Base-by-base conservation (phyloP, 2,797 vertebrate species). In the Ctenopoma kingsleyae region DNA sequence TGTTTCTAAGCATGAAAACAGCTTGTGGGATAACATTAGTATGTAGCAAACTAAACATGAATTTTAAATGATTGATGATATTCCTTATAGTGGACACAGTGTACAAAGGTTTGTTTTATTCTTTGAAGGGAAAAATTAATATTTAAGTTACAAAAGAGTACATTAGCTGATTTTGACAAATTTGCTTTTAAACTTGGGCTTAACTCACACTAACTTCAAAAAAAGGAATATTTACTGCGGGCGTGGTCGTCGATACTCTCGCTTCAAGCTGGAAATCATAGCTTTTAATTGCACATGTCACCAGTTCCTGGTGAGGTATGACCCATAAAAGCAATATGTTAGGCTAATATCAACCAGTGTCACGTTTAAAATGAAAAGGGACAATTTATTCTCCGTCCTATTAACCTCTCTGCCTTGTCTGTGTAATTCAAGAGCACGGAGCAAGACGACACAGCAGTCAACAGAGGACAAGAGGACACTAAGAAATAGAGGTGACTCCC, bases 261-360 rank as follows among this genome's bases (percentile, higher is more conserved):
- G n/a, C 71, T 79, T 68, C 59, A 71, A n/a, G 80, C 50, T 74
- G 76, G 78, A 87, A 87, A 87, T 89, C 78, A 87, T 55, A 78
- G 74, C 71, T 73, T 89, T 91, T 91, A 90, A 91, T 91, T 89
- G 81, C 87, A 79, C 58, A 36, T 83, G 86, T 90, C 87, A 76
- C 78, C 88, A 71, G 80, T 86, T 87, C 76, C 81, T 63, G 63
- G 13, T 81, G 83, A 92, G 77, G 86, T 90, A 89, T 58, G 82
- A 59, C 46, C 78, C 85, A 87, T 90, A 82, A 89, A 86, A 84
- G 82, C 79, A 80, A 56, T 67, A 68, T 73, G 78, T 71, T 82
- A 80, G 55, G 52, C 64, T 86, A 88, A 88, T 85, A 91, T 90
- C 87, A 87, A 83, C 83, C 80, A 25, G 49, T 79, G 89, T 79